A percentile compares a stretch with the other conserved stretches of the same genome.
Evolutionary conservation across 1,140 invertebrate genomes (phyloP).

Genomic region (Hyles euphorbiae): DNA sequence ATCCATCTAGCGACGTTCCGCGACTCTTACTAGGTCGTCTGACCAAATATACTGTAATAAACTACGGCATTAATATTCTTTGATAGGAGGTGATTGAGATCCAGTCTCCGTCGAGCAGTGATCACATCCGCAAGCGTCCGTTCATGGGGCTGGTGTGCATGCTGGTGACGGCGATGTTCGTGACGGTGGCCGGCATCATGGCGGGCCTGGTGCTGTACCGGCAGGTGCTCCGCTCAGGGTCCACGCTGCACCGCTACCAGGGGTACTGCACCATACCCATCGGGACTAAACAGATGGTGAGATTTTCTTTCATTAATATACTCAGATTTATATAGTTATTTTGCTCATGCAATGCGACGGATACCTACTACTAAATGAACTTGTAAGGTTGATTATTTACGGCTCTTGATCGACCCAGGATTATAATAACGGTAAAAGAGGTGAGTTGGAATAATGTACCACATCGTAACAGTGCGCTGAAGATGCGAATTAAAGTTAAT

Average conservation of each 20-base stretch:
- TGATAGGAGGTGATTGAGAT: constrained; percentile 23
- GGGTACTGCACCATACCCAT: constrained; percentile 83
- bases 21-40: no score
- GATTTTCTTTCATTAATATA: constrained; percentile 2
- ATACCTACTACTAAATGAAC: no score
- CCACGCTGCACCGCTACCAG: constrained; percentile 75
- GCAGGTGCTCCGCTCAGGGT: constrained; percentile 79
- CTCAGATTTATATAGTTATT: no score
- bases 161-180: constrained; percentile 82
- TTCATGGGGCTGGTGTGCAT: constrained; percentile 51
- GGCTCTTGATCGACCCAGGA: no score
- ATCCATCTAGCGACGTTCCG: no score
- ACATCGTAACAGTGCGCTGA: no score
- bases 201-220: constrained; percentile 86
- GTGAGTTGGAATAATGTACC: no score
- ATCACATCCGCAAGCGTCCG: constrained; percentile 4
- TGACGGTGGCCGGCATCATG: constrained; percentile 85
- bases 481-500: no score
- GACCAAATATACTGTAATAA: no score
- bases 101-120: background rate
- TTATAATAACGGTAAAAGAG: no score
- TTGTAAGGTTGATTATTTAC: no score
- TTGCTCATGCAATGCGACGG: no score
- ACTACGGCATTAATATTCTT: background rate
- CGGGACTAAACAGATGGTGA: constrained; percentile 47